Evolutionary conservation across 92 coral and sea anemone genomes (phyloP), one percentile per base, ranked within the genome.

Genomic region (Zoanthus gigantus): DNA sequence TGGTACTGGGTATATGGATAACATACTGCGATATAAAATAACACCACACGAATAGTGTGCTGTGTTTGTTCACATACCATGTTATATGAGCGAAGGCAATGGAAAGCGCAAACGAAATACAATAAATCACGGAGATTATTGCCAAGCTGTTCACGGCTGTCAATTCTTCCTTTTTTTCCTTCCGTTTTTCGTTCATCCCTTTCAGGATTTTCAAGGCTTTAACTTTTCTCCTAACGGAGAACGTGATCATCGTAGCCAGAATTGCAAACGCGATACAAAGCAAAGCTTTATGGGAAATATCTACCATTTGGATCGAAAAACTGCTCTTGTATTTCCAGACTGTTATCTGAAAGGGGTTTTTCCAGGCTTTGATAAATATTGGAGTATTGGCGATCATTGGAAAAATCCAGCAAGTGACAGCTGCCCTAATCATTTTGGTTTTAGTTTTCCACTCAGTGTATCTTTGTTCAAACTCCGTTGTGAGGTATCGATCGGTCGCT

Each of bases 401-500:
- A 18, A 77, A 54, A 17, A 77, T 23, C 82, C 69, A 77, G n/a
- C 82, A 77, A 9, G 82, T 69, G 11, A 77, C 2, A 31, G 66
- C 23, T 13, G 46, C 18, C 13, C 45, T 13, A 56, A 77, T 54
- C n/a, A 77, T 29, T 77, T 32, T 77, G 18, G 3, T 30, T 30
- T 77, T 77, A 57, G 48, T 77, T 77, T 77, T 77, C 82, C 82
- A 77, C 45, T 31, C 68, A 29, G 68, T 17, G 68, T 77, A 77
- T 17, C 68, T 28, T 54, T 54, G 68, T 77, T 77, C 69, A 77
- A 77, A 77, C 28, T 5, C 9, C 9, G 82, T 77, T 53, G 82
- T 77, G 23, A 77, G 68, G 69, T 77, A 77, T 77, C 82, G 48
- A 28, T 77, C 68, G 13, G 56, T 7, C 6, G 48, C 50, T 7